phyloP scores from a whole-genome alignment of 2,888 invertebrate species.

The Ormyrus pomaceus region DNA sequence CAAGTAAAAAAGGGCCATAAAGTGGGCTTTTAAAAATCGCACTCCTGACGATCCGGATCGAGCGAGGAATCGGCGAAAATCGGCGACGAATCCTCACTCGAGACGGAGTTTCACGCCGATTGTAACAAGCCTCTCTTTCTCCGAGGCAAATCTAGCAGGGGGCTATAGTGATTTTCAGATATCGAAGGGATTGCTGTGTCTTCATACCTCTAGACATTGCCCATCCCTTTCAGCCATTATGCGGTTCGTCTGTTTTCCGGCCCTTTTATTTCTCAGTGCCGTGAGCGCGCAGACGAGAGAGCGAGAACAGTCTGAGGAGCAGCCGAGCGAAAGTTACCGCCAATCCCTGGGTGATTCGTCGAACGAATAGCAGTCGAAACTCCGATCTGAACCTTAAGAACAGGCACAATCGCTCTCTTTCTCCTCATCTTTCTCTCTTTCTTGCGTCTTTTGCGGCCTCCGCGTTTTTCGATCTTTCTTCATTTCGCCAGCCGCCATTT shows the following conservation, averaged over 20 bases:
- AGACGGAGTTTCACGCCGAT: slow-evolving; percentile 8
- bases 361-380: slow-evolving; percentile 14
- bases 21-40: slow-evolving; percentile 43
- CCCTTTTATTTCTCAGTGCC: background rate
- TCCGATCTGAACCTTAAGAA: slow-evolving; percentile 2
- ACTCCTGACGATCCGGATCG: slow-evolving; percentile 14
- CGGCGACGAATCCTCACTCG: slow-evolving; percentile 32
- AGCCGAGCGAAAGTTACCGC: slow-evolving; percentile 29
- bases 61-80: background rate
- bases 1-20: background rate
- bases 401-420: slow-evolving; percentile 24
- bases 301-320: slow-evolving; percentile 2
- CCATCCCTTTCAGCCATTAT: slow-evolving; percentile 14
- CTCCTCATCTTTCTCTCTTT: background rate
- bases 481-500: slow-evolving; percentile 19
- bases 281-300: background rate
- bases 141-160: background rate
- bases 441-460: background rate
- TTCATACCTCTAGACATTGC: background rate
- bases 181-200: slow-evolving; percentile 20
- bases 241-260: background rate
- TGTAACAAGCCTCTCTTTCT: background rate
- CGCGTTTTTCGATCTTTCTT: slow-evolving; percentile 40
- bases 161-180: slow-evolving; percentile 10
- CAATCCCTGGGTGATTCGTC: slow-evolving; percentile 35